These are phyloP conservation scores for Lamprotornis superbus DNA, from an alignment of 2,113 vertebrate species.

Conservation along the genomic window DNA sequence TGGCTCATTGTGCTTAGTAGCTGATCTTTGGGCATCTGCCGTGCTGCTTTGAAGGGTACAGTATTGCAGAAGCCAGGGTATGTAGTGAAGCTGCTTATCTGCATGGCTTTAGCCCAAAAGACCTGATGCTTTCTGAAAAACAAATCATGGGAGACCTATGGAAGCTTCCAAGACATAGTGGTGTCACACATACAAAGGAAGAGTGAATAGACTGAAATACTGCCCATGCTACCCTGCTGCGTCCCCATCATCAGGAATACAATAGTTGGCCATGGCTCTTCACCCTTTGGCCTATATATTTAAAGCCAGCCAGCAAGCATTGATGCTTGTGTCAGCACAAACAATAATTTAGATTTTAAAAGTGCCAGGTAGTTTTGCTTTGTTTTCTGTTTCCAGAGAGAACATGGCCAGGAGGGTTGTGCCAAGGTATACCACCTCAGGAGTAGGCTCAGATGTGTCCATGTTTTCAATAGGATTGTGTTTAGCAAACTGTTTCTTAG, in stretches of 20 bases:
- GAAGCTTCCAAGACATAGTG: neutral
- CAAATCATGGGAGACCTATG: neutral
- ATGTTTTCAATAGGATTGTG: neutral
- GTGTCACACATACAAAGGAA: neutral
- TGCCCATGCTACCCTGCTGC: rapidly evolving
- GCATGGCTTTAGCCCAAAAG: neutral
- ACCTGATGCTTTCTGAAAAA: neutral
- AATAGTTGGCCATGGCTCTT: neutral
- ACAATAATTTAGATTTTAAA: neutral
- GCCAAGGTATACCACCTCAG: neutral
- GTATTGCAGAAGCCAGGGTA: neutral
- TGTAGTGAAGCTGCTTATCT: neutral
- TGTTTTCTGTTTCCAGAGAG: neutral
- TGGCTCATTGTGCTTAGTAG: neutral
- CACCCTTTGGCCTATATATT: neutral
- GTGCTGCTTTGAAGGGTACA: neutral
- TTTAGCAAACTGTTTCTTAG: neutral
- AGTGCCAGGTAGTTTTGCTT: neutral
- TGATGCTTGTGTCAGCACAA: neutral
- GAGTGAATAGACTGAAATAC: neutral
- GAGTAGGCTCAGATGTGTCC: neutral
- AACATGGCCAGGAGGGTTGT: neutral
- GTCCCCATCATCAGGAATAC: neutral
- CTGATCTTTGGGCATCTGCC: neutral
- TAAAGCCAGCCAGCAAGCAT: neutral